A percentile compares a stretch with the other conserved stretches of the same genome.
Conservation (phyloP, 2,888 invertebrate species). For the Strigamia transsilvanica region DNA sequence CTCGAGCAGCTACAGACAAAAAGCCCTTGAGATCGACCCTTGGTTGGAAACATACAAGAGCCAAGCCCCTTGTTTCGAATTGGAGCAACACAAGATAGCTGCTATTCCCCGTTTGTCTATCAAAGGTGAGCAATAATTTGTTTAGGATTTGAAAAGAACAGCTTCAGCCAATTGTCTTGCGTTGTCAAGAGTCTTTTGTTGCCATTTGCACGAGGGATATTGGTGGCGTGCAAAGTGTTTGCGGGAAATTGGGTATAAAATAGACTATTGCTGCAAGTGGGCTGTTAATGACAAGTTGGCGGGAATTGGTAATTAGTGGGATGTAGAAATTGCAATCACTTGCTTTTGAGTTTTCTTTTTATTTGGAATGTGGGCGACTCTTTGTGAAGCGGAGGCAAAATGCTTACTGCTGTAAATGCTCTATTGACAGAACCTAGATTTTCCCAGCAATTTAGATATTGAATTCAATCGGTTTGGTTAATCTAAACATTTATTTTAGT, state of each 20-base stretch:
- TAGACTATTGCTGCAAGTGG: not conserved
- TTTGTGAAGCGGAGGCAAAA: too few species aligned
- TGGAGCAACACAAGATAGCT: constrained; percentile 5
- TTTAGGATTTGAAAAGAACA: not conserved
- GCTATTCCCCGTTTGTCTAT: constrained; percentile 13
- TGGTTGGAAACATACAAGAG: constrained; percentile 21
- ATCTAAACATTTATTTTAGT: too few species aligned
- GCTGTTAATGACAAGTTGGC: constrained; percentile 8
- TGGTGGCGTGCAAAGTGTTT: not conserved
- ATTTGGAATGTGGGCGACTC: not conserved
- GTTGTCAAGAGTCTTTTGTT: not conserved
- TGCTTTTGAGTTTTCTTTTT: not conserved
- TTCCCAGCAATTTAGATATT: too few species aligned
- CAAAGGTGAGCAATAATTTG: constrained; percentile 17
- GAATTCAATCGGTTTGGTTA: too few species aligned
- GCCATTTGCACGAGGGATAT: not conserved
- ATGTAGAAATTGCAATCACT: not conserved
- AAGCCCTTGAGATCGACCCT: constrained; percentile 25
- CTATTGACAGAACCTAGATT: too few species aligned
- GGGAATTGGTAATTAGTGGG: not conserved
- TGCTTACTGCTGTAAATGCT: too few species aligned
- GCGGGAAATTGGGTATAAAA: not conserved
- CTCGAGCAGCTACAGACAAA: constrained; percentile 30
- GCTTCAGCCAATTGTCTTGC: not conserved
- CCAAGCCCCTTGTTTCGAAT: constrained; percentile 14